Base-by-base conservation (phyloP, 2,113 vertebrate species). In the Lycaon pictus region DNA sequence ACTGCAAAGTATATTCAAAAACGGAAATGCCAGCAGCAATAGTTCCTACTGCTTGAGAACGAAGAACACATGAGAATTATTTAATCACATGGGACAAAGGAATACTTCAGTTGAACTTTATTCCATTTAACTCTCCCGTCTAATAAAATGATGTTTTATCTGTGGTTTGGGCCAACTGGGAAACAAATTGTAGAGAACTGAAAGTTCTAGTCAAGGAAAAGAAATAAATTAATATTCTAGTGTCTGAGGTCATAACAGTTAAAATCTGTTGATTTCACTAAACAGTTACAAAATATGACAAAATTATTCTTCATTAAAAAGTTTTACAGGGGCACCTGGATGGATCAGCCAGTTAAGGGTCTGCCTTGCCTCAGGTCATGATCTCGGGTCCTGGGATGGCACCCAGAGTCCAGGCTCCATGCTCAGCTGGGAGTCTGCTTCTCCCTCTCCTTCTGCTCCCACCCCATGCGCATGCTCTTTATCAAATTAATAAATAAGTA, bases 251-350 rank as follows among this genome's bases (percentile, higher is more conserved):
- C 76, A 80, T 71, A 95, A 94, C 69, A 92, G 15, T 55, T 82
- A 92, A 20, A 83, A 96, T 82, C 37, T 93, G 23, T 53, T 85
- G 79, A 84, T 79, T 74, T 97, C 86, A 90, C 65, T 93, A 65
- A 95, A 72, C 5, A 82, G 13, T 72, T 95, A 86, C 9, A 88
- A 89, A 93, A 48, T 53, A 77, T 69, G 37, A 87, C 55, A 77
- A 51, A 93, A 76, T 92, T 74, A 74, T 51, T 94, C 25, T 72
- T 95, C 29, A 88, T 63, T 85, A 85, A 86, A 72, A 89, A 51
- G 27, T 4, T 20, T 92, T 35, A 92, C 2, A 93, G 55, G 16
- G 67, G 67, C 32, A 35, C 32, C n/a, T 35, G 67, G 67, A 9
- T 35, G 67, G 43, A 43, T 43, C 67, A 69, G 32, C 35, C 16